Percentiles rank a stretch among this genome's conserved stretches.
phyloP scores from a whole-genome alignment of 2,797 vertebrate genomes.

The Periophthalmus magnuspinnatus region DNA sequence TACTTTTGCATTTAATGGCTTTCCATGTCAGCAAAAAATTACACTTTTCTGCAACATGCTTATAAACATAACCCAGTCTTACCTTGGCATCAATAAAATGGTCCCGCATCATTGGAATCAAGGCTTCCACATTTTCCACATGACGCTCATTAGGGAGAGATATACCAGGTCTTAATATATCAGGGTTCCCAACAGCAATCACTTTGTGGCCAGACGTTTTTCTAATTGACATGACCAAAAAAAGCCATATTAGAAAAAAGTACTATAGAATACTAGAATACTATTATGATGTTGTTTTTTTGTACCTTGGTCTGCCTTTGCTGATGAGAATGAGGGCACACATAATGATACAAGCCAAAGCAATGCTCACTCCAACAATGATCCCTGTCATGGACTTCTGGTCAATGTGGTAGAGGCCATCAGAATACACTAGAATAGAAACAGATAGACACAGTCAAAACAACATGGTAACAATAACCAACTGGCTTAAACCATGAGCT shows the following conservation, averaged over 20 bases:
- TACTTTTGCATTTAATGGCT: not conserved
- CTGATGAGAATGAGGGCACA: constrained; percentile 92
- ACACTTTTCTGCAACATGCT: not conserved
- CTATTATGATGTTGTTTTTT: not conserved
- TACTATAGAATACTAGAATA: too few relatives aligned
- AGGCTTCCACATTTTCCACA: constrained; percentile 78
- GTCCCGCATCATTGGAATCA: constrained; percentile 79
- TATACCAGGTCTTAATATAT: constrained; percentile 62
- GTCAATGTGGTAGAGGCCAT: constrained; percentile 89
- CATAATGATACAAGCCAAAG: constrained; percentile 89
- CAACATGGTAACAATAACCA: too few relatives aligned
- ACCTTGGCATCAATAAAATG: constrained; percentile 89
- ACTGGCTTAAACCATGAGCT: too few relatives aligned
- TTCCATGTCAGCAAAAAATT: not conserved
- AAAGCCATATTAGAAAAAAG: constrained; percentile 11
- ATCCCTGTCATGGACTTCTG: constrained; percentile 93
- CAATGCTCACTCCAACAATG: constrained; percentile 91
- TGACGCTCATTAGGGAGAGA: constrained; percentile 65
- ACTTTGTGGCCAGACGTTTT: constrained; percentile 86
- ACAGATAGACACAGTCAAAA: too few relatives aligned
- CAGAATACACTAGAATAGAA: constrained; percentile 76
- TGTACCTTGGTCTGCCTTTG: constrained; percentile 87
- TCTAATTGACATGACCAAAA: constrained; percentile 63
- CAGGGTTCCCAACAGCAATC: constrained; percentile 69
- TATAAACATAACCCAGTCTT: constrained; percentile 27